Conservation (phyloP, 2,113 vertebrate species). For the Limnothrissa miodon region DNA sequence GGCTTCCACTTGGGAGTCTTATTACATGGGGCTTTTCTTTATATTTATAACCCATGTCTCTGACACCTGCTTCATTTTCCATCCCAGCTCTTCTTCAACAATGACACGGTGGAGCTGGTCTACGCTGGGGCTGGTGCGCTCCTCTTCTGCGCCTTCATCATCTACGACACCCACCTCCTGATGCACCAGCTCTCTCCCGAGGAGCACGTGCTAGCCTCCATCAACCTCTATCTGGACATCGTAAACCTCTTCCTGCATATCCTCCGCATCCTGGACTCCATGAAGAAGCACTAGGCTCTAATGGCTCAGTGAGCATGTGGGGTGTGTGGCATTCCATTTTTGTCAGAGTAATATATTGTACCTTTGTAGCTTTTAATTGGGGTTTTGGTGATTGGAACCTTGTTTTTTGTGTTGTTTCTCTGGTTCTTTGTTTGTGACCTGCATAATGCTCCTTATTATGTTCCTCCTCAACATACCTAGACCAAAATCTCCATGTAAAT, state of each 20-base stretch:
- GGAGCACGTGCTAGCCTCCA: slow-evolving; percentile 90
- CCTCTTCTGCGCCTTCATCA: slow-evolving; percentile 95
- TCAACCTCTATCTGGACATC: slow-evolving; percentile 93
- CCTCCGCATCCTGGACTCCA: slow-evolving; percentile 80
- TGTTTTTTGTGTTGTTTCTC: not conserved
- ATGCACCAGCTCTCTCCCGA: slow-evolving; percentile 95
- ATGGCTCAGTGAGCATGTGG: not conserved
- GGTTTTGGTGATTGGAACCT: not conserved
- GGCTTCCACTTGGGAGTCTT: not conserved
- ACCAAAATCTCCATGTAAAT: not conserved
- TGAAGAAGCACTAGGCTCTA: slow-evolving; percentile 83
- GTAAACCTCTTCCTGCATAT: slow-evolving; percentile 92
- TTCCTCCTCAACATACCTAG: not conserved
- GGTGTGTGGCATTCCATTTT: not conserved
- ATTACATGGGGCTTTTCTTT: not conserved
- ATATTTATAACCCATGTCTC: not conserved
- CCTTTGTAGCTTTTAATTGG: not conserved
- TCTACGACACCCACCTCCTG: slow-evolving; percentile 89
- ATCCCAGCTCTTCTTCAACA: slow-evolving; percentile 83
- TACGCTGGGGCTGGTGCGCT: slow-evolving; percentile 81
- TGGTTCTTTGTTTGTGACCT: not conserved
- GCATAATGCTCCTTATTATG: not conserved
- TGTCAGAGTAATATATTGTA: not conserved
- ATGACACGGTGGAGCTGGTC: slow-evolving; percentile 78
- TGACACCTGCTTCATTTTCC: not conserved